A percentile compares a stretch with the other conserved stretches of the same genome.
phyloP scores from a whole-genome alignment of 2,888 invertebrate genomes.

The Mythimna pallens region DNA sequence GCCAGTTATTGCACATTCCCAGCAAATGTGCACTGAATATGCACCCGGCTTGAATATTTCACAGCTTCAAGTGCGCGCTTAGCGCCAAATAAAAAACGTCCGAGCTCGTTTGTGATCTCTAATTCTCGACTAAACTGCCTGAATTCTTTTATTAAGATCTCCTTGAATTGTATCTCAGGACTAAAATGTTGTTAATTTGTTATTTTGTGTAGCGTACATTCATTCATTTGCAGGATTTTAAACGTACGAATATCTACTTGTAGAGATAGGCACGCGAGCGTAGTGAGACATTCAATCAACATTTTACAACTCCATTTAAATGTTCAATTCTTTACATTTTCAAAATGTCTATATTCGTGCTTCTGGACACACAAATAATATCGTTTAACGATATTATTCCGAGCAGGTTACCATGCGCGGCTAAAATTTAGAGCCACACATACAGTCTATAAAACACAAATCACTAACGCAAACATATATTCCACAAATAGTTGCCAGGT shows the following conservation, averaged over 20 bases:
- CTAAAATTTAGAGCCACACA: background rate
- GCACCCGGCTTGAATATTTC: conserved; percentile 74
- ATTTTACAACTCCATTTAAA: background rate
- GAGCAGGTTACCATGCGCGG: background rate
- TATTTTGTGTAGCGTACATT: background rate
- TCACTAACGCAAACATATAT: conserved; percentile 1
- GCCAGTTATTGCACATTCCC: conserved; percentile 80
- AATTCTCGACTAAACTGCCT: conserved; percentile 40
- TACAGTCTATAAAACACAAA: no score
- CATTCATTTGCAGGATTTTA: background rate
- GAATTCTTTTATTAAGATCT: conserved; percentile 28
- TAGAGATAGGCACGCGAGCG: background rate
- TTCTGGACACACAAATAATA: background rate
- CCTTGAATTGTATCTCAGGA: background rate
- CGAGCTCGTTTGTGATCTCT: conserved; percentile 41
- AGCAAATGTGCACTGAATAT: conserved; percentile 76
- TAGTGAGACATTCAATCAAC: background rate
- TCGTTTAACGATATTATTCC: background rate
- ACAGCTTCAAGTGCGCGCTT: conserved; percentile 64
- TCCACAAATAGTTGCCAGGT: background rate
- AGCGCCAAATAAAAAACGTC: conserved; percentile 56
- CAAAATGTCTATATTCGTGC: background rate
- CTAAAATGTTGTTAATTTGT: background rate
- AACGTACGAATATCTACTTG: no score
- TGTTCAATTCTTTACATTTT: background rate